phyloP scores from a whole-genome alignment of 2,797 vertebrate genomes.

The Gobionotothen gibberifrons region DNA sequence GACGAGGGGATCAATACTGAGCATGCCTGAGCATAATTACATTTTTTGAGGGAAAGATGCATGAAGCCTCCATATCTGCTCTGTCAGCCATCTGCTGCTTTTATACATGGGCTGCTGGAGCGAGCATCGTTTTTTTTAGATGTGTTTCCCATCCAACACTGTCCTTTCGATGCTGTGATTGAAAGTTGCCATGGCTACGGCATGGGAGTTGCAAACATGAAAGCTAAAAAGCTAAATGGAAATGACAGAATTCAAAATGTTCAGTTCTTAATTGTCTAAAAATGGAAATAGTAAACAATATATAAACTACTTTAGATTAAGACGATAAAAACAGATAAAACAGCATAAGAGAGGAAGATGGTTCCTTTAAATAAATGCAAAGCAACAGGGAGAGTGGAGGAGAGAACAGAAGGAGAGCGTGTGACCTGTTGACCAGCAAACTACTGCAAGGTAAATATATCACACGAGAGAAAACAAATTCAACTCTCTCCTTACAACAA shows the following conservation, averaged over 20 bases:
- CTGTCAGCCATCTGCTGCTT: conserved; percentile 19
- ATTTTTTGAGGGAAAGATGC: conserved; percentile 15
- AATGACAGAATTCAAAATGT: not conserved
- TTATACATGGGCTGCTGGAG: conserved; percentile 15
- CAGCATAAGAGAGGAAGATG: not conserved
- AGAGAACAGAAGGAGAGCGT: not conserved
- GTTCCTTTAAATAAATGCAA: not conserved
- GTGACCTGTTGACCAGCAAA: not conserved
- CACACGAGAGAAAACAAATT: not conserved
- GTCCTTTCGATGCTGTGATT: not conserved
- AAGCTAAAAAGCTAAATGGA: not conserved
- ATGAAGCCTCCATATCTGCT: conserved; percentile 24
- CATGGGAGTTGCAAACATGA: conserved; percentile 4
- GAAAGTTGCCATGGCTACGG: conserved; percentile 17
- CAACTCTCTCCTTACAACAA: not conserved
- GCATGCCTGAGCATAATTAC: conserved; percentile 41
- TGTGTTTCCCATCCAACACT: conserved; percentile 8
- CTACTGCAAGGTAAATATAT: not conserved
- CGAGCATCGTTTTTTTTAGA: conserved; percentile 1
- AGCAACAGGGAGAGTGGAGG: not conserved
- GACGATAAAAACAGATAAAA: too few species aligned
- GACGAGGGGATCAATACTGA: conserved; percentile 51
- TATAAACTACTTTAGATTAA: too few species aligned
- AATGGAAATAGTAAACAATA: not conserved
- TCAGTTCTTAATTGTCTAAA: not conserved